phyloP scores from a whole-genome alignment of 23 tunicate species.

The Aplidium turbinatum region DNA sequence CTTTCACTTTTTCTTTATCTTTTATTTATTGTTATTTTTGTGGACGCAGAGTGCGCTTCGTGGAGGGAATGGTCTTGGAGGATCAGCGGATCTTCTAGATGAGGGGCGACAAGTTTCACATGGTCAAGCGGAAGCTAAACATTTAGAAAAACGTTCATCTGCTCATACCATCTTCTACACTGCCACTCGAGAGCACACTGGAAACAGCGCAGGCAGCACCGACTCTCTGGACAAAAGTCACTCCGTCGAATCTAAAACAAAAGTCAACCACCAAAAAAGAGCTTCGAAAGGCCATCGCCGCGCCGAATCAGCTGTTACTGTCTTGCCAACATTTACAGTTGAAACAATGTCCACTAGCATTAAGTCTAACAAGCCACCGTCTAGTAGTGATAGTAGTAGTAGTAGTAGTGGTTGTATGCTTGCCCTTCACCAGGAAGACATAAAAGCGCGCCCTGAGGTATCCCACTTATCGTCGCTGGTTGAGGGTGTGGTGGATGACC shows the following conservation, averaged over 20 bases:
- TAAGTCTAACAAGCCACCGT: neutral
- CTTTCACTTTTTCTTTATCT: conserved; percentile 1
- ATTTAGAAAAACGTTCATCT: conserved; percentile 4
- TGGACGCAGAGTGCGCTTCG: conserved; percentile 3
- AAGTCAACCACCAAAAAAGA: neutral
- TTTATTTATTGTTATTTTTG: neutral
- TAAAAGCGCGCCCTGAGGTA: conserved; percentile 6
- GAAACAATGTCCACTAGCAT: conserved; percentile 11
- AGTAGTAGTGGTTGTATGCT: too few relatives aligned
- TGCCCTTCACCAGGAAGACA: neutral
- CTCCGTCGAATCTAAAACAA: too few relatives aligned
- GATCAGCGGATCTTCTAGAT: neutral
- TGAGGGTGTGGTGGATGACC: too few relatives aligned
- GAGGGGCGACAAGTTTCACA: neutral
- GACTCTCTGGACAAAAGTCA: conserved; percentile 5
- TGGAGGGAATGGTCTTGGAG: neutral
- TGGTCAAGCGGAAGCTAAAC: neutral
- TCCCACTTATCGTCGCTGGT: neutral
- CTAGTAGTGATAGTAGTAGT: too few relatives aligned
- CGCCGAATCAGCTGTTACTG: conserved; percentile 12
- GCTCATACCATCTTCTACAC: neutral
- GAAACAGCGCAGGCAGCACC: neutral
- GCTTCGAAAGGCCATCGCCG: neutral
- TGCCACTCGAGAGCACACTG: conserved; percentile 14
- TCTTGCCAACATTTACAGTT: neutral